Percentiles rank a stretch among this genome's conserved stretches.
Evolutionary conservation across 2,797 vertebrate species (phyloP).

Genomic region (Mico argentatus): DNA sequence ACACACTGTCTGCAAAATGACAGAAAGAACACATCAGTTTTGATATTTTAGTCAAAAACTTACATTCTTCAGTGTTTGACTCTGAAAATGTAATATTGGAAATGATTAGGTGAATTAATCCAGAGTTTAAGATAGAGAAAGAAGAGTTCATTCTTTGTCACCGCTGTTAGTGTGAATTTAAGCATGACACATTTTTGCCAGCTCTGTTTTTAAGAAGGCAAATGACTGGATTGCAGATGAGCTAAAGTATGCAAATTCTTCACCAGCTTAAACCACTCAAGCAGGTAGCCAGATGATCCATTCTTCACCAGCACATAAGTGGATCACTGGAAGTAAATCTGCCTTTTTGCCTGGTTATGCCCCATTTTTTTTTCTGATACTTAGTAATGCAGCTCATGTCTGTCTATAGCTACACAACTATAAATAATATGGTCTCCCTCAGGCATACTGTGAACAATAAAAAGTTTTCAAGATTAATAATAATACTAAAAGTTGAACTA

Average conservation of each 20-base stretch:
- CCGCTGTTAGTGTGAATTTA: background rate
- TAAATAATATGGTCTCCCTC: slow-evolving; percentile 57
- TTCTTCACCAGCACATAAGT: background rate
- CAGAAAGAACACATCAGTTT: background rate
- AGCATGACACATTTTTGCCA: background rate
- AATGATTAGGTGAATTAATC: slow-evolving; percentile 4
- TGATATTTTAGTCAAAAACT: background rate
- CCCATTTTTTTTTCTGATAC: background rate
- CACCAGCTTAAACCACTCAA: background rate
- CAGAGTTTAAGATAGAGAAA: background rate
- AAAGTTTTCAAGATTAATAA: slow-evolving; percentile 55
- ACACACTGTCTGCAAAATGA: background rate
- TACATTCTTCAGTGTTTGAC: background rate
- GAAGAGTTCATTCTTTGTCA: background rate
- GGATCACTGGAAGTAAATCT: background rate
- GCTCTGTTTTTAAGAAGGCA: background rate
- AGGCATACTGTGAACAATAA: slow-evolving; percentile 54
- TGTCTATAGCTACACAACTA: slow-evolving; percentile 50
- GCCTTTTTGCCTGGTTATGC: background rate
- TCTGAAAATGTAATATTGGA: background rate
- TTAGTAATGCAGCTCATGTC: background rate
- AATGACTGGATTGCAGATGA: background rate
- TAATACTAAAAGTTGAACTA: slow-evolving; percentile 55
- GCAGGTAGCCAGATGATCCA: background rate
- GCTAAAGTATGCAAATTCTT: background rate